Evolutionary conservation across 2,888 invertebrate species (phyloP).

Genomic region (Diadromus collaris): DNA sequence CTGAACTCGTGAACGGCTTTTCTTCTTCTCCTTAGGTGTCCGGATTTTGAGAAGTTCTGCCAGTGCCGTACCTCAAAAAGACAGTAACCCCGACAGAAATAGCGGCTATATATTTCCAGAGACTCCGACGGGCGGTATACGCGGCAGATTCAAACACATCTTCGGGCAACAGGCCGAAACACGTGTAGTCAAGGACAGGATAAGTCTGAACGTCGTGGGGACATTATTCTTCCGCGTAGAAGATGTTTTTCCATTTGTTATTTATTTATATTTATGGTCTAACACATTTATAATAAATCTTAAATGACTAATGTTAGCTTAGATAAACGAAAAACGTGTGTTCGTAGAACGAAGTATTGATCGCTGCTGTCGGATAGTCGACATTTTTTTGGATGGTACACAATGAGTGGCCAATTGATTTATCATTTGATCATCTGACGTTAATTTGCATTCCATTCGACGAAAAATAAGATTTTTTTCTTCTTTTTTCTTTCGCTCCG

Average conservation of each 20-base stretch:
- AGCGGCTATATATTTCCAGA: background rate
- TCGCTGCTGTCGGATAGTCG: conserved; percentile 15
- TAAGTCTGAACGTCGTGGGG: background rate
- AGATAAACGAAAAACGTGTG: conserved; percentile 55
- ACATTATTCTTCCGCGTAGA: background rate
- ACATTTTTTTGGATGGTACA: conserved; percentile 18
- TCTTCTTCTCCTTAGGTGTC: too few relatives aligned
- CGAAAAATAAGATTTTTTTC: conserved; percentile 26
- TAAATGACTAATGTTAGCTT: conserved; percentile 62
- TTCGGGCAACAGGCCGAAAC: background rate
- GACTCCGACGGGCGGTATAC: background rate
- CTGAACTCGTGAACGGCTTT: too few relatives aligned
- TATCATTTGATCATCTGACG: conserved; percentile 1
- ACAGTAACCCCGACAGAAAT: too few relatives aligned
- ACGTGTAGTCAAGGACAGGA: background rate
- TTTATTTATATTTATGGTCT: conserved; percentile 67
- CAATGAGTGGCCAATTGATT: conserved; percentile 10
- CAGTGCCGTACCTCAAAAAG: too few relatives aligned
- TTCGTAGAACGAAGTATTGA: conserved; percentile 39
- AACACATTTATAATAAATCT: conserved; percentile 70
- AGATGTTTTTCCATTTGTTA: conserved; percentile 50
- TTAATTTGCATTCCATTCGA: background rate
- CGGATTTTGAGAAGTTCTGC: too few relatives aligned
- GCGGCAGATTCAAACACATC: too few relatives aligned
- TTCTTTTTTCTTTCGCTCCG: conserved; percentile 12